A percentile compares a stretch with the other conserved stretches of the same genome.
These are phyloP conservation scores for Lophius americanus DNA, from an alignment of 2,797 vertebrate genomes.

Conservation along the genomic window DNA sequence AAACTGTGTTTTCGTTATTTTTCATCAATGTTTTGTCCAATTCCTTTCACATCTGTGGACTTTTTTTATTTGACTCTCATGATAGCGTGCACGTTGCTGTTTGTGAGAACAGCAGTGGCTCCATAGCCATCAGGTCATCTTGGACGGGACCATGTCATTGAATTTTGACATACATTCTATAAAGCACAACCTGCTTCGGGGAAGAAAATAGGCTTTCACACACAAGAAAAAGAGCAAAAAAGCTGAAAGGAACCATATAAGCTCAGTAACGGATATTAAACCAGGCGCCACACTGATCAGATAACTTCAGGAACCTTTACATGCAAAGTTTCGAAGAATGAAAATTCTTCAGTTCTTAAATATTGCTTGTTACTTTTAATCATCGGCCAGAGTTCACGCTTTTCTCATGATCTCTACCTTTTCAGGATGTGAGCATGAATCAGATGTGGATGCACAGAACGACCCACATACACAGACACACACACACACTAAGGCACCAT, in stretches of 20 bases:
- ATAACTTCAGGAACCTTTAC: constrained; percentile 10
- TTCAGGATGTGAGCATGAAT: constrained; percentile 63
- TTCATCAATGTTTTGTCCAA: neutral
- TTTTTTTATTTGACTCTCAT: constrained; percentile 12
- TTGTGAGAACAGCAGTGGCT: constrained; percentile 38
- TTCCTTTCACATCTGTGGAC: neutral
- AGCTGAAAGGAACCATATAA: constrained; percentile 37
- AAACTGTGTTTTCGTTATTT: neutral
- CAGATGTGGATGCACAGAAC: constrained; percentile 23
- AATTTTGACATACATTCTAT: constrained; percentile 50
- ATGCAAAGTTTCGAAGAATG: constrained; percentile 19
- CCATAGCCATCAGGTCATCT: constrained; percentile 41
- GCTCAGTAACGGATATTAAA: constrained; percentile 5
- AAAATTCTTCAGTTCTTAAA: constrained; percentile 1
- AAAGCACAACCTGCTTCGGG: constrained; percentile 45
- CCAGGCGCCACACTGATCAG: constrained; percentile 1
- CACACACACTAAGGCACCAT: constrained; percentile 38
- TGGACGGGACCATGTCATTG: constrained; percentile 53
- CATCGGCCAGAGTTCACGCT: constrained; percentile 19
- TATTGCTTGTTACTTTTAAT: constrained; percentile 19
- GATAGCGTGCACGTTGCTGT: constrained; percentile 13
- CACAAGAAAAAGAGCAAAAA: constrained; percentile 17
- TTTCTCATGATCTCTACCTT: constrained; percentile 70
- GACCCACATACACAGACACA: constrained; percentile 30
- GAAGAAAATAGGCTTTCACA: constrained; percentile 33